Conservation (phyloP, 1,140 invertebrate species). For the Saccostrea cuccullata region DNA sequence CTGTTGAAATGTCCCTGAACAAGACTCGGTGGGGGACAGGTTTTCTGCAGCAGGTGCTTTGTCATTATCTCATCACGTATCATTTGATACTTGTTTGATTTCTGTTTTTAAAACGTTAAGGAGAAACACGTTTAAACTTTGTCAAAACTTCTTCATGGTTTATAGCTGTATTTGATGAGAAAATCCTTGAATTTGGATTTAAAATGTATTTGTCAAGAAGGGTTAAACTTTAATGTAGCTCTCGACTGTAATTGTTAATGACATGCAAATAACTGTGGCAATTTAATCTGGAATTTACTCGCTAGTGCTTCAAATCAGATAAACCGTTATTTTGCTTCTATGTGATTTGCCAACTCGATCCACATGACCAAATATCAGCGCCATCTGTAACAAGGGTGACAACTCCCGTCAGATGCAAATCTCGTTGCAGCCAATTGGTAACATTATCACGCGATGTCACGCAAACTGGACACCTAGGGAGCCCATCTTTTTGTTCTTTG, state of each 20-base stretch:
- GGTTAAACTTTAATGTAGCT: constrained; percentile 12
- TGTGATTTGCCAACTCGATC: constrained; percentile 26
- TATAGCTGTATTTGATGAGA: constrained; percentile 7
- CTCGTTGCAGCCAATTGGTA: background rate
- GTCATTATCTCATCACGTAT: constrained; percentile 16
- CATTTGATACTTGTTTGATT: constrained; percentile 35
- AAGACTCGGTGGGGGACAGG: background rate
- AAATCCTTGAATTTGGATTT: constrained; percentile 26
- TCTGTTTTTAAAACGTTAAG: background rate
- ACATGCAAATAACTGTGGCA: constrained; percentile 26
- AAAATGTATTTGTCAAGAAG: background rate
- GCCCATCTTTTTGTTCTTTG: constrained; percentile 29
- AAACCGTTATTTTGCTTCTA: background rate
- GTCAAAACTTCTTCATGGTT: background rate
- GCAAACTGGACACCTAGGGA: constrained; percentile 25
- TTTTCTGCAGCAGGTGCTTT: constrained; percentile 4
- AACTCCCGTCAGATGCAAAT: constrained; percentile 24
- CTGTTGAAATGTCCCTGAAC: background rate
- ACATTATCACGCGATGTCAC: constrained; percentile 9
- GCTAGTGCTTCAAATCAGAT: constrained; percentile 12
- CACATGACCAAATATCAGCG: constrained; percentile 29
- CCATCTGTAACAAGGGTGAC: constrained; percentile 30
- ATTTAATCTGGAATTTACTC: background rate
- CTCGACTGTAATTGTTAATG: constrained; percentile 9
- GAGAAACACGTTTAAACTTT: constrained; percentile 8